phyloP scores from a whole-genome alignment of 1,140 invertebrate species.

The Drosophila subpulchrella region DNA sequence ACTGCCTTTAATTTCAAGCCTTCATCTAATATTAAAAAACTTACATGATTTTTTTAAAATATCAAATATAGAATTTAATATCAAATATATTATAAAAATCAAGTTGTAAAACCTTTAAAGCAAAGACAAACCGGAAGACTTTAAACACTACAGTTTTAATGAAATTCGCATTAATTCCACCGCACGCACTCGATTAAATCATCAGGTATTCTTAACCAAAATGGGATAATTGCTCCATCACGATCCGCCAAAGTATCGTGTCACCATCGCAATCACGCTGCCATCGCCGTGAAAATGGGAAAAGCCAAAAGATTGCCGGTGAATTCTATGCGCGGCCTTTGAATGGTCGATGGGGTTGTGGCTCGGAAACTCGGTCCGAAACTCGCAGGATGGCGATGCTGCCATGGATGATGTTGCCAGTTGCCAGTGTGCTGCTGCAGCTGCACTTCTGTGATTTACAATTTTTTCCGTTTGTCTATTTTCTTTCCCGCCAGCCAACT shows the following conservation, averaged over 20 bases:
- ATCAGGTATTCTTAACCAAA: not conserved
- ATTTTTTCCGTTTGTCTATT: slow-evolving; percentile 53
- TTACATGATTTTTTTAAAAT: no score
- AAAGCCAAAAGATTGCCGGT: not conserved
- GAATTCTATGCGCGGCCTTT: slow-evolving; percentile 30
- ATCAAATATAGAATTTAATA: no score
- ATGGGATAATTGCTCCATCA: slow-evolving; percentile 19
- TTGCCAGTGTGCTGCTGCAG: slow-evolving; percentile 28
- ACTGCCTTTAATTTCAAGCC: no score
- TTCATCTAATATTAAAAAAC: no score
- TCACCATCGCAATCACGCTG: slow-evolving; percentile 17
- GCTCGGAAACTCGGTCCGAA: slow-evolving; percentile 23
- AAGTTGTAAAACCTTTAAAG: no score
- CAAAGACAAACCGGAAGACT: no score
- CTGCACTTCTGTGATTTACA: slow-evolving; percentile 55
- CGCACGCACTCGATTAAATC: slow-evolving; percentile 16
- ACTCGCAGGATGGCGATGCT: slow-evolving; percentile 35
- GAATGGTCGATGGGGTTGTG: slow-evolving; percentile 35
- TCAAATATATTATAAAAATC: no score
- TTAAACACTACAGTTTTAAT: not conserved
- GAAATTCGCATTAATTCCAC: not conserved
- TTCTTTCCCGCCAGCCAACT: slow-evolving; percentile 38
- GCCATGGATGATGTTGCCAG: no score
- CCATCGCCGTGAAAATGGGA: slow-evolving; percentile 11
- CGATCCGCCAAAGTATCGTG: slow-evolving; percentile 17